A percentile compares a stretch with the other conserved stretches of the same genome.
Conservation (phyloP, 2,113 vertebrate species). For the Panurus biarmicus region DNA sequence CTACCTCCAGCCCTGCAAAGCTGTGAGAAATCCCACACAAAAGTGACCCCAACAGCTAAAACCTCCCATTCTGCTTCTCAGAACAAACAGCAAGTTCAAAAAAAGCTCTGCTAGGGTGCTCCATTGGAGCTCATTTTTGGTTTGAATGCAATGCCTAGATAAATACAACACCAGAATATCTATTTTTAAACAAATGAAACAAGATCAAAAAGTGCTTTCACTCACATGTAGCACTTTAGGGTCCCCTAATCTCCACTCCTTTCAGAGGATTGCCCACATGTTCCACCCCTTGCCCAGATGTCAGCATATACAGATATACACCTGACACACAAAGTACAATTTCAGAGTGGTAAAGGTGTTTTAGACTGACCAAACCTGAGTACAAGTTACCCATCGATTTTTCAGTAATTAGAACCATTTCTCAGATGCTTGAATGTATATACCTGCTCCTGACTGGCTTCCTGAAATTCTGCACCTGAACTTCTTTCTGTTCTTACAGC, state of each 20-base stretch:
- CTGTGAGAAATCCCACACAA: not conserved
- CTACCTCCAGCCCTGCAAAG: not conserved
- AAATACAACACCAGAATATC: not conserved
- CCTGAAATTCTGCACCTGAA: not conserved
- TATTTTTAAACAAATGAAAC: not conserved
- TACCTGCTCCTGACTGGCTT: not conserved
- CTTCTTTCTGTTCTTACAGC: not conserved
- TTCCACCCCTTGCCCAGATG: not conserved
- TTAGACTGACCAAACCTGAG: not conserved
- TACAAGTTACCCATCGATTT: not conserved
- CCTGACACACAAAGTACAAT: not conserved
- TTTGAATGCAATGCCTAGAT: not conserved
- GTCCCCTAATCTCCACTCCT: accelerated
- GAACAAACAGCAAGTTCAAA: not conserved
- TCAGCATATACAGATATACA: not conserved
- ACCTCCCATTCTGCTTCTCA: not conserved
- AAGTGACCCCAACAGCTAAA: not conserved
- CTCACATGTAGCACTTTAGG: not conserved
- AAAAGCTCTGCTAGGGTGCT: not conserved
- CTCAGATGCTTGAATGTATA: not conserved
- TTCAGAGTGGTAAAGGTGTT: not conserved
- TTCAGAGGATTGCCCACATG: not conserved
- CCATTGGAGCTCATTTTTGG: not conserved
- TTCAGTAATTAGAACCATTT: not conserved
- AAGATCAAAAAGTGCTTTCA: not conserved